Base-by-base conservation (phyloP, 2,888 invertebrate species). In the Tiliacea aurago region DNA sequence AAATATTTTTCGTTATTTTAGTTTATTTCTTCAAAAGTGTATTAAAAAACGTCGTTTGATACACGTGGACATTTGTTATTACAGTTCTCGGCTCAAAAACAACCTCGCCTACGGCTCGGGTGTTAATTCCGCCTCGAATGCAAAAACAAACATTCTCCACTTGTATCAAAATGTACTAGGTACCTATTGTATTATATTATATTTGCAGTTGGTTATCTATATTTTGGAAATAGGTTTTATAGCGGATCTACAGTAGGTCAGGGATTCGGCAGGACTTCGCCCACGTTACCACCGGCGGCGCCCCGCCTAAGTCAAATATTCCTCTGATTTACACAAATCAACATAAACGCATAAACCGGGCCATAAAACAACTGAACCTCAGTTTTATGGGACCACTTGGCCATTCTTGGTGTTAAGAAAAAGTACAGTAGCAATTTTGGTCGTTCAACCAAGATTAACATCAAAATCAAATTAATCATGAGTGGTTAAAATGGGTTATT, bases 241-340 rank as follows among this genome's bases (percentile, higher is more conserved):
- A 75, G 78, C 70, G 9, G 70, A 62, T 79, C 53, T 59, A 18
- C 9, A 74, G 86, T 88, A 86, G 89, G 90, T 91, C 91, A 91
- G 84, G 90, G 90, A 64, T 84, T 28, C 71, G 15, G 47, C 53
- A 65, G 80, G 47, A 76, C 85, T 65, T 85, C 91, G 89, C 92
- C 92, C 87, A 91, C 91, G 61, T 56, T n/a, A 43, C 15, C 85
- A 83, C 87, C 84, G 83, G 81, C 82, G 84, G 81, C 82, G 84
- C 84, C 84, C 76, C 71, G 85, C 83, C 87, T 81, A 74, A 76
- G 66, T 79, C 84, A 77, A 83, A 74, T 86, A 85, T 83, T 77
- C 83, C 73, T 77, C 28, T 59, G 76, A 86, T 86, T 86, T 76
- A 72, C 86, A 84, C 86, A 84, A 83, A 83, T 77, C 83, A 75